phyloP scores from a whole-genome alignment of 2,888 invertebrate species.

The Drosophila tanythrix region DNA sequence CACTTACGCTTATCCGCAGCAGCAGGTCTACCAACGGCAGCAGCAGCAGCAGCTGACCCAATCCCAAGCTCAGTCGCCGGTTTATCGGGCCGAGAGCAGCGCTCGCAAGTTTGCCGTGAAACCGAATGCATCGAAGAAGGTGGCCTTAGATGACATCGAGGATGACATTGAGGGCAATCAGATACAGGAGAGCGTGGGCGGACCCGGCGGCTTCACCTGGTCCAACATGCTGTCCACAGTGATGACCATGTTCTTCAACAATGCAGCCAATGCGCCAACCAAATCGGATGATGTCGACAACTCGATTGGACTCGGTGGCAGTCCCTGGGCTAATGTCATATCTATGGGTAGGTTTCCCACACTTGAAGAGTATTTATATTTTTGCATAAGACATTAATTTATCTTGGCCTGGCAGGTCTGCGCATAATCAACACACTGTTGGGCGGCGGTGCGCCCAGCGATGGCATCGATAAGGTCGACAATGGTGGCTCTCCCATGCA shows the following conservation, averaged over 20 bases:
- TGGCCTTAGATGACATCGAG: constrained; percentile 92
- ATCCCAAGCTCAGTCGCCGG: constrained; percentile 69
- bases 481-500: constrained; percentile 95
- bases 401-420: constrained; percentile 85
- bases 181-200: constrained; percentile 88
- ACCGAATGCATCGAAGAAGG: constrained; percentile 95
- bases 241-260: constrained; percentile 94
- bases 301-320: constrained; percentile 88
- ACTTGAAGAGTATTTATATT: background rate
- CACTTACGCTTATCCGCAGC: constrained; percentile 89
- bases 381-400: background rate
- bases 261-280: constrained; percentile 87
- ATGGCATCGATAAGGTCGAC: constrained; percentile 96
- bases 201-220: constrained; percentile 93
- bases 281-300: constrained; percentile 92
- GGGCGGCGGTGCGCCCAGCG: constrained; percentile 90
- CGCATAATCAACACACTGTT: constrained; percentile 93
- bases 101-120: constrained; percentile 94
- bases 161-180: constrained; percentile 92
- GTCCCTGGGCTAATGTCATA: constrained; percentile 95
- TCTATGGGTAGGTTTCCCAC: constrained; percentile 87
- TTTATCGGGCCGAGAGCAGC: constrained; percentile 70
- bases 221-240: constrained; percentile 93
- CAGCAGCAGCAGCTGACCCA: constrained; percentile 59
- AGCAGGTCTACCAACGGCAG: constrained; percentile 80